phyloP scores from a whole-genome alignment of 2,888 invertebrate species.

The Spisula subtruncata region DNA sequence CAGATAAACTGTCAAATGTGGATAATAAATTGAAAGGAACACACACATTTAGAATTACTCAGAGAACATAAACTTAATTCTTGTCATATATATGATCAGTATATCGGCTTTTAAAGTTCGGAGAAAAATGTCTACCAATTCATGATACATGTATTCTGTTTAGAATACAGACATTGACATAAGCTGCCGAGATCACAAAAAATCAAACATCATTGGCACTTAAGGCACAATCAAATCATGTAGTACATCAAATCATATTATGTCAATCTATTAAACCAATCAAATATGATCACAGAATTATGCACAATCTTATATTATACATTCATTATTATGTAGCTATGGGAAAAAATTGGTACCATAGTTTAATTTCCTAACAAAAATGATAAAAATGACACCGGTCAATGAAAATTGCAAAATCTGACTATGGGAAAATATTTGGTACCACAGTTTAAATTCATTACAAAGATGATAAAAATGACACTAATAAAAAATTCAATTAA shows the following conservation, averaged over 20 bases:
- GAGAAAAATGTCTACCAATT: neutral
- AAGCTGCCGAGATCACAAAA: neutral
- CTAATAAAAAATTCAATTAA: too few species aligned
- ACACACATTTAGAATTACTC: too few species aligned
- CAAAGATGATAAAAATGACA: too few species aligned
- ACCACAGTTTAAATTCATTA: too few species aligned
- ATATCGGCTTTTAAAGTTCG: neutral
- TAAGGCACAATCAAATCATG: neutral
- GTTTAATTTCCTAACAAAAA: neutral
- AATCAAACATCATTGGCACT: neutral
- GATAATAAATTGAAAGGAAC: too few species aligned
- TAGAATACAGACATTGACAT: neutral
- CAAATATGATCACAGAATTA: neutral
- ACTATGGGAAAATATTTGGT: too few species aligned
- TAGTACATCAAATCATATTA: neutral
- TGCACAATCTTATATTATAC: neutral
- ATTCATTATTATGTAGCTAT: neutral
- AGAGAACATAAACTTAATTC: too few species aligned
- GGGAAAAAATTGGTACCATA: neutral
- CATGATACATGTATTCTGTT: neutral
- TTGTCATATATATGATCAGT: too few species aligned
- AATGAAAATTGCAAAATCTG: neutral
- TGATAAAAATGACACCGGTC: neutral
- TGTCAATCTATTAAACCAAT: neutral
- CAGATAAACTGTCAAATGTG: neutral